Base-by-base conservation (phyloP, 2,888 invertebrate species). In the Conistra vaccinii region DNA sequence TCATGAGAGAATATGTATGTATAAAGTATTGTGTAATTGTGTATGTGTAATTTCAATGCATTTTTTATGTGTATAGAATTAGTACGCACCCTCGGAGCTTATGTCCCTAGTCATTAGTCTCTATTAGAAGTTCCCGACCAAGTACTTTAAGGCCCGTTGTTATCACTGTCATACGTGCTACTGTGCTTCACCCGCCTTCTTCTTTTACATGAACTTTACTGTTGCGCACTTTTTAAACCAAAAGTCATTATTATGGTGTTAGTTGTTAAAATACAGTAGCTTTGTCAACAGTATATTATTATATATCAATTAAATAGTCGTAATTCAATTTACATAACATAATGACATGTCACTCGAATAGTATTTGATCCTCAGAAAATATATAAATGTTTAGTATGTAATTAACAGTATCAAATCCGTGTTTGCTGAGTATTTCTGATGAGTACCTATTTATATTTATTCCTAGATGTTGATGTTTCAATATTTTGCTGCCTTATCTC, bases 91-190 rank as follows among this genome's bases (percentile, higher is more conserved):
- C 93, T 94, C 89, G 92, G 96, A 96, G 96, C 96, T 96, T 95
- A 95, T 94, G 95, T 95, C 95, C 94, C 88, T 95, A 96, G 94
- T 92, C 87, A 89, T 93, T 95, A 96, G 95, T 93, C 89, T 95
- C 95, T 96, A 92, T 93, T 95, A 95, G 96, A 93, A 91, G 92
- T 92, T 95, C 96, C 95, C 93, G 96, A 96, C 96, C 96, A 96
- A 96, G 93, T 96, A 96, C 90, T 94, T 91, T 96, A 96, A 96
- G 96, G 93, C 91, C 94, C 93, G 89, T 92, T 91, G 91, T 93
- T 91, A 92, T 89, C 91, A 90, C 89, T 91, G 89, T 91, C 92
- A 88, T 87, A 87, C 87, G 85, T 88, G 88, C 84, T 88, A 78
- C 81, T 79, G 75, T 76, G 74, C 66, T 67, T 69, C 81, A 86